phyloP scores from a whole-genome alignment of 1,140 invertebrate genomes.

The Acyrthosiphon pisum region DNA sequence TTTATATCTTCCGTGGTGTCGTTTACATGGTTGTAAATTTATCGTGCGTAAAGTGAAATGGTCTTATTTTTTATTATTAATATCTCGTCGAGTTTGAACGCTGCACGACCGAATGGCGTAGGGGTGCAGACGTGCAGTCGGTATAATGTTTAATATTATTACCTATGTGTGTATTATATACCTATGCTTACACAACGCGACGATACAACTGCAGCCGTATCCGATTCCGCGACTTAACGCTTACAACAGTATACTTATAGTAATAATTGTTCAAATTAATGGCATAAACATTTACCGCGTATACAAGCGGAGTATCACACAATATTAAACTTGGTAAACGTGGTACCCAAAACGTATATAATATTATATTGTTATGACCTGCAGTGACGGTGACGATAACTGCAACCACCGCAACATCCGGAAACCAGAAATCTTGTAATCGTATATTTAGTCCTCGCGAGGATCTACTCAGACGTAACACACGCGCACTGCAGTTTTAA shows the following conservation, averaged over 20 bases:
- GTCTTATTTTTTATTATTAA: neutral
- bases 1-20: neutral
- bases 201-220: neutral
- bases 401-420: neutral
- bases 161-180: neutral
- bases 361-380: neutral
- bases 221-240: neutral
- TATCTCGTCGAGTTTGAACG: neutral
- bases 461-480: too few species aligned
- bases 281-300: neutral
- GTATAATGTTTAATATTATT: neutral
- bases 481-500: neutral
- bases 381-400: neutral
- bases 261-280: neutral
- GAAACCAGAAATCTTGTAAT: neutral
- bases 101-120: neutral
- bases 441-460: neutral
- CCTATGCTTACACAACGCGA: neutral
- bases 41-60: neutral
- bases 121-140: neutral
- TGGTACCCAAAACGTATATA: too few species aligned
- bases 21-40: neutral
- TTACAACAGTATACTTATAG: neutral
- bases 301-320: too few species aligned
- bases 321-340: too few species aligned